These are phyloP conservation scores for Parapristionchus giblindavisi DNA, from an alignment of 2,888 invertebrate genomes.

Conservation along the genomic window DNA sequence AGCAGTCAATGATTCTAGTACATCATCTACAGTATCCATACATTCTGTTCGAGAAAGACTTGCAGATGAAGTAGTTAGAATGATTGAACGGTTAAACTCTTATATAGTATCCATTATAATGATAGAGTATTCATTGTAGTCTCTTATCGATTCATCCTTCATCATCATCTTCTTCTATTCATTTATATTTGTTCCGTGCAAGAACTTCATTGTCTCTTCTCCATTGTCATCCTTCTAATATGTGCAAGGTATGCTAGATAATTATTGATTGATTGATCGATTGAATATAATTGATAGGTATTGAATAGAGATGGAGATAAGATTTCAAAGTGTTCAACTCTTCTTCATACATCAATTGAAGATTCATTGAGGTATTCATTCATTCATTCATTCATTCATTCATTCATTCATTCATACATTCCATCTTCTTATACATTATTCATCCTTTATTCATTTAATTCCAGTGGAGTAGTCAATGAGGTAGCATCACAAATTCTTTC, in stretches of 20 bases:
- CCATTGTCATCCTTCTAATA: conserved; percentile 47
- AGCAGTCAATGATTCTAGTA: conserved; percentile 8
- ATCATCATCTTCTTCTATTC: not conserved
- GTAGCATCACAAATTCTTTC: not conserved
- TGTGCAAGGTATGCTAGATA: conserved; percentile 39
- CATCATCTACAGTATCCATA: conserved; percentile 27
- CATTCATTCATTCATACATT: too few species aligned
- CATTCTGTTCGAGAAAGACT: conserved; percentile 38
- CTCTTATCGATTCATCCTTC: too few species aligned
- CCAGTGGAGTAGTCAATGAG: conserved; percentile 11
- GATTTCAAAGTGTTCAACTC: conserved; percentile 26
- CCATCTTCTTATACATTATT: too few species aligned
- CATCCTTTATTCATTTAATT: not conserved
- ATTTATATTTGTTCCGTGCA: conserved; percentile 41
- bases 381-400: not conserved
- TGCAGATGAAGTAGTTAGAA: conserved; percentile 39
- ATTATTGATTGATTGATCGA: not conserved
- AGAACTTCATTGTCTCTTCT: conserved; percentile 49
- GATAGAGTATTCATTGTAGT: too few species aligned
- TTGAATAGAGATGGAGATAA: conserved; percentile 29
- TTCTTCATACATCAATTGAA: not conserved
- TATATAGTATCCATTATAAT: not conserved
- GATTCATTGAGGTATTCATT: conserved; percentile 23
- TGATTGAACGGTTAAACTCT: conserved; percentile 37
- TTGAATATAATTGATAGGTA: not conserved